Evolutionary conservation across 2,888 invertebrate genomes (phyloP).

Genomic region (Platypus cylindrus): DNA sequence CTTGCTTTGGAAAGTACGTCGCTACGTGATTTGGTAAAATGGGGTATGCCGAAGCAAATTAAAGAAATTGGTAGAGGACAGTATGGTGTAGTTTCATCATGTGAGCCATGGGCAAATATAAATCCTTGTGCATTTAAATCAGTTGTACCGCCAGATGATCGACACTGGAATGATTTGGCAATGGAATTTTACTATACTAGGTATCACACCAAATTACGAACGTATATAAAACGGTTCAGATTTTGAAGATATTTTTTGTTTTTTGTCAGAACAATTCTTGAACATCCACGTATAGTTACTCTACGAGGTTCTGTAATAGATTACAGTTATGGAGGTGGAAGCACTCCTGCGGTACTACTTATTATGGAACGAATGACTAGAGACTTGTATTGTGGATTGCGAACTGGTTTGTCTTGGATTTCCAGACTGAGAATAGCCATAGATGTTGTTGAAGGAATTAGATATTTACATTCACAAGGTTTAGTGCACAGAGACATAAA

Average conservation of each 20-base stretch:
- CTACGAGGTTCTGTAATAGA: conserved; percentile 72
- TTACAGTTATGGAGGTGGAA: conserved; percentile 56
- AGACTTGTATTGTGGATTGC: conserved; percentile 68
- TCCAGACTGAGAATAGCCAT: conserved; percentile 57
- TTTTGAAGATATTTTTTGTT: conserved; percentile 1
- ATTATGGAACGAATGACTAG: conserved; percentile 61
- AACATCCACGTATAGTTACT: conserved; percentile 65
- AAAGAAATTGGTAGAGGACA: conserved; percentile 69
- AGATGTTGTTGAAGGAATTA: conserved; percentile 76
- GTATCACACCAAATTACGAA: conserved; percentile 30
- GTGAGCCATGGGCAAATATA: conserved; percentile 60
- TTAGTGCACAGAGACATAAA: conserved; percentile 83
- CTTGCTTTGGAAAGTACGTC: conserved; percentile 74
- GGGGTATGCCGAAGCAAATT: conserved; percentile 55
- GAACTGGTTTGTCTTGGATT: conserved; percentile 51
- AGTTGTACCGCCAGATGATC: conserved; percentile 76
- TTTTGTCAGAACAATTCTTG: conserved; percentile 56
- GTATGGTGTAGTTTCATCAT: conserved; percentile 79
- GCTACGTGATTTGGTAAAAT: conserved; percentile 61
- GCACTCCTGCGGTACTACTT: conserved; percentile 63
- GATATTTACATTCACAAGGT: conserved; percentile 79
- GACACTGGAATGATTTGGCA: conserved; percentile 80
- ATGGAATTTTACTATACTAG: conserved; percentile 86
- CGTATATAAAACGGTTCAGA: not conserved
- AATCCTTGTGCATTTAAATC: conserved; percentile 77